Conservation (phyloP, 2,113 vertebrate genomes). For the Erinaceus europaeus region DNA sequence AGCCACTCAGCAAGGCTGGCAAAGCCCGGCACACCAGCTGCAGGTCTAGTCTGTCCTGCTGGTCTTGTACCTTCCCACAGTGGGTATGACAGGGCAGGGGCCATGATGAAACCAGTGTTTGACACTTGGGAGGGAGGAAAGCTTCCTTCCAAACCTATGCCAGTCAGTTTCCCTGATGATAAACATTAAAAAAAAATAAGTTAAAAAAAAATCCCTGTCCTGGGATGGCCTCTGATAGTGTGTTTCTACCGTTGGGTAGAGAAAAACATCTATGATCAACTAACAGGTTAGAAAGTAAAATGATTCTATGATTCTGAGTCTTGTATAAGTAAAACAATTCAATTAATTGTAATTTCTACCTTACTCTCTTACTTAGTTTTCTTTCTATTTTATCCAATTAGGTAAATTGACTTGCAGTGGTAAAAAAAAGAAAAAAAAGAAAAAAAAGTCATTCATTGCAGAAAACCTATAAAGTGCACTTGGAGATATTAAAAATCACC, state of each 20-base stretch:
- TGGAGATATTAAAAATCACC: neutral
- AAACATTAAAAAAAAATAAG: no score
- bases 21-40: slow-evolving; percentile 41
- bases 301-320: neutral
- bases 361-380: neutral
- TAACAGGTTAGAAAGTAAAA: neutral
- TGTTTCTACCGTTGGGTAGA: neutral
- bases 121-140: neutral
- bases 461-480: neutral
- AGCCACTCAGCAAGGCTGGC: neutral
- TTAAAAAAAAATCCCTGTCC: neutral
- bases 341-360: neutral
- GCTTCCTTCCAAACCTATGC: neutral
- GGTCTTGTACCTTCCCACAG: neutral
- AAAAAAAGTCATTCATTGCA: neutral
- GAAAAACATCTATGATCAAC: neutral
- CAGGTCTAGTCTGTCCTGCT: neutral
- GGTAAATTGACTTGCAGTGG: no score
- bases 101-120: slow-evolving; percentile 21
- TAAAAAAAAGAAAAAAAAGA: no score
- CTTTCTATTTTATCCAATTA: slow-evolving; percentile 16
- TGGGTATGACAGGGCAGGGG: neutral
- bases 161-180: slow-evolving; percentile 8
- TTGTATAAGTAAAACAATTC: neutral
- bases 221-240: neutral